These are phyloP conservation scores for Ctena decussata DNA, from an alignment of 2,888 invertebrate genomes.

Conservation along the genomic window DNA sequence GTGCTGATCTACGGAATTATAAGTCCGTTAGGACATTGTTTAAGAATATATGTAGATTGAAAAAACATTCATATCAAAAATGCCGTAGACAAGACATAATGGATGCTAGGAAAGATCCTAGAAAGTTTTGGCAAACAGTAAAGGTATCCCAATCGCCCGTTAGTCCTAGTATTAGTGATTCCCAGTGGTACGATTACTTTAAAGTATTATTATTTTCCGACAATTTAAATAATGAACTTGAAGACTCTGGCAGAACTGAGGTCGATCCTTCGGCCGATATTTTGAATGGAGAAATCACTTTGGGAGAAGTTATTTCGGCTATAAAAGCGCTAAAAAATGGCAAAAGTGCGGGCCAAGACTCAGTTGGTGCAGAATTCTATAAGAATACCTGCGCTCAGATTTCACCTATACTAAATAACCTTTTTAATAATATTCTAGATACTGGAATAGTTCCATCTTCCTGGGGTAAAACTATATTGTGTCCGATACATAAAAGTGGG, in stretches of 20 bases:
- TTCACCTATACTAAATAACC: background rate
- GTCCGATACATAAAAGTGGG: slow-evolving; percentile 49
- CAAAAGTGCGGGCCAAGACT: background rate
- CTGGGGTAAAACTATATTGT: slow-evolving; percentile 28
- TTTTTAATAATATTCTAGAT: too few species aligned
- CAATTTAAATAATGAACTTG: background rate
- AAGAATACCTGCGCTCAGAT: slow-evolving; percentile 20
- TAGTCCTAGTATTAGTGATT: too few species aligned
- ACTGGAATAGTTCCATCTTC: slow-evolving; percentile 26
- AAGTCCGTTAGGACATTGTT: background rate
- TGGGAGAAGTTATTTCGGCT: background rate
- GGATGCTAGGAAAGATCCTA: background rate
- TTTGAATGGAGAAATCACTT: background rate
- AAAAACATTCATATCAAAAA: background rate
- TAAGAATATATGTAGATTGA: background rate
- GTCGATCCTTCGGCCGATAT: background rate
- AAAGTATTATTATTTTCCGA: too few species aligned
- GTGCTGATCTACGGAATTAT: background rate
- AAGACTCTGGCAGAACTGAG: background rate
- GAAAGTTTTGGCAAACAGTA: background rate
- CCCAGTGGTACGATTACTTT: too few species aligned
- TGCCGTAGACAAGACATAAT: too few species aligned
- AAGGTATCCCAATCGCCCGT: background rate
- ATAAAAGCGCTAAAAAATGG: background rate
- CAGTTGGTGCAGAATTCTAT: too few species aligned